These are phyloP conservation scores for Microcebus griseorufus DNA, from an alignment of 2,113 vertebrate genomes.

Conservation along the genomic window DNA sequence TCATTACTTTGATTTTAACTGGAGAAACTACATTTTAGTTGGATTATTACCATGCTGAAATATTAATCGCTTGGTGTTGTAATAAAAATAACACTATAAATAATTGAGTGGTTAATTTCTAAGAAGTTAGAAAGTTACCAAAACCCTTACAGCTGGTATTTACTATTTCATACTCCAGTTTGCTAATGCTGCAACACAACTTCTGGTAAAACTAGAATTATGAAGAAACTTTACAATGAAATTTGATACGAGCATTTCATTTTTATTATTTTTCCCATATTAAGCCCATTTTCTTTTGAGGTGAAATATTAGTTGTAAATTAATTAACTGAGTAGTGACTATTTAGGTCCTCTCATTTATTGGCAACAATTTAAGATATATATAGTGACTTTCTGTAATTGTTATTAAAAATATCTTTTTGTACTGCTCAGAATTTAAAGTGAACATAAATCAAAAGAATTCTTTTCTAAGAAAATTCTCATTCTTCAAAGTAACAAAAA, in stretches of 20 bases:
- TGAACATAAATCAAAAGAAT: constrained; percentile 44
- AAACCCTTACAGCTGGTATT: constrained; percentile 1
- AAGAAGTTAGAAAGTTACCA: constrained; percentile 8
- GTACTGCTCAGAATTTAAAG: neutral
- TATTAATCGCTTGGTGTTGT: constrained; percentile 45
- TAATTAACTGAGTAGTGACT: constrained; percentile 63
- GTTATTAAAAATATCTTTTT: neutral
- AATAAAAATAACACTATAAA: constrained; percentile 52
- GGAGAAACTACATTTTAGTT: constrained; percentile 29
- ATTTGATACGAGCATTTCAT: neutral
- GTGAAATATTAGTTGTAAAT: constrained; percentile 59
- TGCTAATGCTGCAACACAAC: neutral
- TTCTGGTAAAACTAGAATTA: constrained; percentile 14
- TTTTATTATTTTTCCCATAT: constrained; percentile 39
- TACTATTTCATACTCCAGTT: neutral
- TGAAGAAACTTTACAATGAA: neutral
- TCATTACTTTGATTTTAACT: constrained; percentile 19
- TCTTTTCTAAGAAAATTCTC: constrained; percentile 41
- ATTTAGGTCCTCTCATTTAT: constrained; percentile 43
- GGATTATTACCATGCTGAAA: constrained; percentile 30
- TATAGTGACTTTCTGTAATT: neutral
- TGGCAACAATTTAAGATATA: constrained; percentile 6
- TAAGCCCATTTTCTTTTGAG: constrained; percentile 41
- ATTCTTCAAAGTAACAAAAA: neutral
- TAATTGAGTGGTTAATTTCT: constrained; percentile 54